Conservation (phyloP, 2,113 vertebrate species). For the Halichoeres trimaculatus region DNA sequence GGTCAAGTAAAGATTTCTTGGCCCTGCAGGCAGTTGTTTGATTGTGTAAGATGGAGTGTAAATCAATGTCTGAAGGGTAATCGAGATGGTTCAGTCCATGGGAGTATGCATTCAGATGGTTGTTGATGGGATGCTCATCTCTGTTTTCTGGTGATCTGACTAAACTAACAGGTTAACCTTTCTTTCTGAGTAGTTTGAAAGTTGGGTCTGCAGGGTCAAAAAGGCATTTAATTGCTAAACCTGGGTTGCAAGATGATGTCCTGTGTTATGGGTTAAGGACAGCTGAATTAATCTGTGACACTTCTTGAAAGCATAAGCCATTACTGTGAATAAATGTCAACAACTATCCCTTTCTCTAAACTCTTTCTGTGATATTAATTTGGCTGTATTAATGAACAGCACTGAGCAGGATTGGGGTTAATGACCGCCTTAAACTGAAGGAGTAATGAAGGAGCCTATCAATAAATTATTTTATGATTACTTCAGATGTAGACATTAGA, state of each 20-base stretch:
- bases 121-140: neutral
- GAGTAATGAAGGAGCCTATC: neutral
- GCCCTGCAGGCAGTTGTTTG: constrained; percentile 13
- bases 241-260: no score
- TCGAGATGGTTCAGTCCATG: constrained; percentile 16
- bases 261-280: no score
- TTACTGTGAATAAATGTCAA: neutral
- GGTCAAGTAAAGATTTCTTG: constrained; percentile 49
- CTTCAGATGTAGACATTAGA: constrained; percentile 1
- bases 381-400: neutral
- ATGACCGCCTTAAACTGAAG: neutral
- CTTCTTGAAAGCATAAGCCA: neutral
- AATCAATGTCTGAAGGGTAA: constrained; percentile 46
- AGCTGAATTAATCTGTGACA: neutral
- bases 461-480: neutral
- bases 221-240: no score
- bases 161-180: neutral
- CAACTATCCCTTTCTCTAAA: neutral
- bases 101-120: neutral
- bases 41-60: constrained; percentile 21
- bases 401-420: neutral
- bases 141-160: neutral
- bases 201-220: no score
- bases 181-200: neutral
- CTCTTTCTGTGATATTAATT: neutral